Conservation (phyloP, 2,888 invertebrate genomes). For the Cerceris rybyensis region DNA sequence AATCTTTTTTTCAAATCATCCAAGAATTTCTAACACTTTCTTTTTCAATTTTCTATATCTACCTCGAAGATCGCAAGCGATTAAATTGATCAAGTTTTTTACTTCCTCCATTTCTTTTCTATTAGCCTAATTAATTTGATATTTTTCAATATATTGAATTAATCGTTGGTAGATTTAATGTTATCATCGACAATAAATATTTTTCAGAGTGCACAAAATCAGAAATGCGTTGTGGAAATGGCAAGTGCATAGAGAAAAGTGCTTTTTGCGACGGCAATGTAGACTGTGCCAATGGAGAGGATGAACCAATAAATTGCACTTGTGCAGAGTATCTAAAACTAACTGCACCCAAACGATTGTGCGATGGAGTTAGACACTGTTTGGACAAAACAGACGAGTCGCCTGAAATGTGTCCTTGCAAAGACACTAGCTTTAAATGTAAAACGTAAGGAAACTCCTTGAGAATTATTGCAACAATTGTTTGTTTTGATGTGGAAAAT, state of each 20-base stretch:
- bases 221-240: slow-evolving; percentile 87
- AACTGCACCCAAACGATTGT: slow-evolving; percentile 87
- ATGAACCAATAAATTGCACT: slow-evolving; percentile 86
- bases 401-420: slow-evolving; percentile 86
- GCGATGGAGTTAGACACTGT: slow-evolving; percentile 91
- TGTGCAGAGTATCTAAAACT: slow-evolving; percentile 87
- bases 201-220: slow-evolving; percentile 85
- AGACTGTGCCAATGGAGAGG: slow-evolving; percentile 89
- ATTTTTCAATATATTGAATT: no score
- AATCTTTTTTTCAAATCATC: no score
- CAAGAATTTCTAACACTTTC: no score
- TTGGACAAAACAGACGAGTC: slow-evolving; percentile 90
- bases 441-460: slow-evolving; percentile 79
- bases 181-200: neutral
- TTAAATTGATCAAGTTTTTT: no score
- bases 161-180: neutral
- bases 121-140: no score
- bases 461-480: no score
- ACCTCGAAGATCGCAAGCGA: no score
- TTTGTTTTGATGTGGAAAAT: no score
- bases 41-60: no score
- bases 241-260: slow-evolving; percentile 87
- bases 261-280: slow-evolving; percentile 86
- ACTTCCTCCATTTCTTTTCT: no score
- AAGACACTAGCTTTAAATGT: slow-evolving; percentile 83